These are phyloP conservation scores for Psilanteris sp. DNA, from an alignment of 1,140 invertebrate genomes.

Conservation along the genomic window DNA sequence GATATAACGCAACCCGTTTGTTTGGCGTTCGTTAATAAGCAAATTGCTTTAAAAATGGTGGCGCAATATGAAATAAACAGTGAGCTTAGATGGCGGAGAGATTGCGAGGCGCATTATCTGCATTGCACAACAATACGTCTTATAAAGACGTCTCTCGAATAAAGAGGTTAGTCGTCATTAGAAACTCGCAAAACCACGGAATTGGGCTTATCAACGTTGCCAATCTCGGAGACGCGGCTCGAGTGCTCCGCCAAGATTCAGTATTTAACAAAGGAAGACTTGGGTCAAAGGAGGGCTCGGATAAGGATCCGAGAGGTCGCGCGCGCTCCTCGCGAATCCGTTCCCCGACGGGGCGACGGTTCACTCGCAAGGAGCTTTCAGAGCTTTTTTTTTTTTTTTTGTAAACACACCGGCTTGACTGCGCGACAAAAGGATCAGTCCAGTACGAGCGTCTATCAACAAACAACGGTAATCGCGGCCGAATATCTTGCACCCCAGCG, in stretches of 20 bases:
- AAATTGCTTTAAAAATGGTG: no score
- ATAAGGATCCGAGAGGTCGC: slow-evolving; percentile 51
- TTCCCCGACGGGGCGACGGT: slow-evolving; percentile 2
- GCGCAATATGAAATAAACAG: no score
- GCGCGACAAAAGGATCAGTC: slow-evolving; percentile 36
- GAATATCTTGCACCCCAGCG: slow-evolving; percentile 18
- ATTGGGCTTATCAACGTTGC: slow-evolving; percentile 45
- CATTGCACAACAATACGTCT: no score
- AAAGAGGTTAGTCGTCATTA: slow-evolving; percentile 45
- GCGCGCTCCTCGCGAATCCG: background rate
- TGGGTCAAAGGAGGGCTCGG: slow-evolving; percentile 48
- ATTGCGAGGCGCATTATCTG: no score
- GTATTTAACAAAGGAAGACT: slow-evolving; percentile 52
- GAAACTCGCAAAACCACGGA: slow-evolving; percentile 34
- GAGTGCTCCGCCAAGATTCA: slow-evolving; percentile 36
- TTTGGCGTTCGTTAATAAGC: no score
- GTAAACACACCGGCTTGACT: slow-evolving; percentile 34
- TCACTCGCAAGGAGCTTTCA: slow-evolving; percentile 36
- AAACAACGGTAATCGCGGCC: slow-evolving; percentile 39
- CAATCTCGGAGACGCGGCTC: slow-evolving; percentile 33
- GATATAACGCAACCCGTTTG: no score
- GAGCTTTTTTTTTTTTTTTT: no score
- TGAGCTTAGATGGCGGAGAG: no score
- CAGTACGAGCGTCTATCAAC: slow-evolving; percentile 23
- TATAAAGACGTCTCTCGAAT: no score